A percentile compares a stretch with the other conserved stretches of the same genome.
These are phyloP conservation scores for Axinella damicornis DNA, from an alignment of 37 sponge, comb jelly and placozoan species.

Conservation along the genomic window DNA sequence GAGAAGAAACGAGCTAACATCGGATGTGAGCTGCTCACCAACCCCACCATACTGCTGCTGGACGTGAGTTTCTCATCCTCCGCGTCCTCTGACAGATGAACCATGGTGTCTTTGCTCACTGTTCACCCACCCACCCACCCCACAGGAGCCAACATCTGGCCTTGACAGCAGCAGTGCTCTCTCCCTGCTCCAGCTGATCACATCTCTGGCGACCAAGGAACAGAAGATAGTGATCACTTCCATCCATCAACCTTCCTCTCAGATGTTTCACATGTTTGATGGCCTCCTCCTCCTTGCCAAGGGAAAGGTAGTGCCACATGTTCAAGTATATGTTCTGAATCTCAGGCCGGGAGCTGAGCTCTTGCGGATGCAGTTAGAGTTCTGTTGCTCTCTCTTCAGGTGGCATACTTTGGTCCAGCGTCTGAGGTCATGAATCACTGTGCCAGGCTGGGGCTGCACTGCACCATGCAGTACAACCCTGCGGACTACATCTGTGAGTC, in stretches of 20 bases:
- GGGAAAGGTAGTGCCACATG: constrained; percentile 61
- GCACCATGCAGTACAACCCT: constrained; percentile 85
- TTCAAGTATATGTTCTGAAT: too few species aligned
- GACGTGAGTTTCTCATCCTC: constrained; percentile 59
- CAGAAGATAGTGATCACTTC: constrained; percentile 69
- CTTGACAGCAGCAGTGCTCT: constrained; percentile 86
- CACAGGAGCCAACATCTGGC: constrained; percentile 90
- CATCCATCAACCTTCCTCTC: constrained; percentile 90
- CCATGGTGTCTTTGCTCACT: not conserved
- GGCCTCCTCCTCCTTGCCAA: constrained; percentile 73
- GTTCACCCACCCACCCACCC: too few species aligned
- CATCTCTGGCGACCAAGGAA: constrained; percentile 51
- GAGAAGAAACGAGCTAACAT: constrained; percentile 94
- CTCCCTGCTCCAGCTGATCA: constrained; percentile 57
- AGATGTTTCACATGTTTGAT: constrained; percentile 85
- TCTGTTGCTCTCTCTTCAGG: too few species aligned
- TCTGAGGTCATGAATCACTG: constrained; percentile 58
- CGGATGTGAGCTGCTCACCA: constrained; percentile 85
- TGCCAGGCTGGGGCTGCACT: constrained; percentile 58
- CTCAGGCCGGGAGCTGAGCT: too few species aligned
- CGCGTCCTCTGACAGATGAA: too few species aligned
- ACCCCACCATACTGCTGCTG: constrained; percentile 75
- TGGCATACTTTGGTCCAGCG: constrained; percentile 82
- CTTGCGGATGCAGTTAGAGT: too few species aligned
- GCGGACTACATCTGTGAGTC: constrained; percentile 83